These are phyloP conservation scores for Tetranychus urticae DNA, from an alignment of 1,140 invertebrate genomes.

Conservation along the genomic window DNA sequence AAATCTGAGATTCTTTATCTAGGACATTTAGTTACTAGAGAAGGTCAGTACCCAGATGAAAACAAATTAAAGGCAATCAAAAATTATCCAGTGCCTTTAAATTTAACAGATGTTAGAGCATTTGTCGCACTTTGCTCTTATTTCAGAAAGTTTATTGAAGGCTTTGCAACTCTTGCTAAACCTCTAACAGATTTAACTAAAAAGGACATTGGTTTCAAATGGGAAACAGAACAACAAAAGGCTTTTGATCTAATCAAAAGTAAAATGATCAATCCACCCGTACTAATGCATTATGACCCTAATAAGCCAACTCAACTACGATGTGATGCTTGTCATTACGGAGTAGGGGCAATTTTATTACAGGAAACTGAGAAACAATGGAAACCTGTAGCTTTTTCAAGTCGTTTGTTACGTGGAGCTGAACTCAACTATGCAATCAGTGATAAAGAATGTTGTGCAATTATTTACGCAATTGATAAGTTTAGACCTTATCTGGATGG, in stretches of 20 bases:
- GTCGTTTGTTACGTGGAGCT: background rate
- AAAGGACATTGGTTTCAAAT: background rate
- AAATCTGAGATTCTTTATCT: background rate
- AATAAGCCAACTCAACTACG: background rate
- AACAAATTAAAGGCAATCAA: conserved; percentile 4
- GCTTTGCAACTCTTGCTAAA: conserved; percentile 16
- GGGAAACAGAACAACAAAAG: background rate
- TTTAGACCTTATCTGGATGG: background rate
- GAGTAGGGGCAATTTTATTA: too few species aligned
- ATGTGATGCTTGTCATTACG: too few species aligned
- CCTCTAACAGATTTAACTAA: background rate
- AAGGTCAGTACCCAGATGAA: background rate
- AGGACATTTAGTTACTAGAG: background rate
- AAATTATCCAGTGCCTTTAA: conserved; percentile 6
- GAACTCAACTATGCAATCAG: background rate
- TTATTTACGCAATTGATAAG: background rate
- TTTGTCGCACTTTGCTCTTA: conserved; percentile 8
- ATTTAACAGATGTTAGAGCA: conserved; percentile 1
- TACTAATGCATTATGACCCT: conserved; percentile 1
- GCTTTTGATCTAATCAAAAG: background rate
- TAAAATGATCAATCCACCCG: background rate
- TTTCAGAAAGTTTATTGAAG: conserved; percentile 10
- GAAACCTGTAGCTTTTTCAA: background rate
- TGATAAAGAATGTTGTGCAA: background rate
- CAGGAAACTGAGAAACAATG: too few species aligned